phyloP scores from a whole-genome alignment of 1,140 invertebrate genomes.

The Calephelis nemesis region DNA sequence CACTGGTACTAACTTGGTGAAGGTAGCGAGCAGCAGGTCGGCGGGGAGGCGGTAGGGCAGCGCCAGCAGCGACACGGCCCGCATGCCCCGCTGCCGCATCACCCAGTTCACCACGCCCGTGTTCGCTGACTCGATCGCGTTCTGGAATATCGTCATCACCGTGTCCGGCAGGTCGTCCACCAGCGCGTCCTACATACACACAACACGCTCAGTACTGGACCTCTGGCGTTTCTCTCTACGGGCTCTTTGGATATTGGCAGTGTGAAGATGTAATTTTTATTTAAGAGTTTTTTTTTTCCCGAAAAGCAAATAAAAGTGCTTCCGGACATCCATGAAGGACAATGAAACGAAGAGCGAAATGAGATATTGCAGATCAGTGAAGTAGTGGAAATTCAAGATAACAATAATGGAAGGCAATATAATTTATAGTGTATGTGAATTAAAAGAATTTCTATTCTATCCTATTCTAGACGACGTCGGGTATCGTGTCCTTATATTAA shows the following conservation, averaged over 20 bases:
- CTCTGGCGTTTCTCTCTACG: no score
- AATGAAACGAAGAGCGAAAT: no score
- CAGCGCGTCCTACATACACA: conserved; percentile 85
- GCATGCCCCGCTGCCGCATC: conserved; percentile 89
- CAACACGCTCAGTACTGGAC: neutral
- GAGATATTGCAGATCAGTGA: no score
- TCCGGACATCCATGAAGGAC: no score
- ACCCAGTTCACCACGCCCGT: conserved; percentile 94
- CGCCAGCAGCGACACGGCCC: conserved; percentile 87
- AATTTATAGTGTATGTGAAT: no score
- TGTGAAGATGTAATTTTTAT: neutral
- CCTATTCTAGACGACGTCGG: no score
- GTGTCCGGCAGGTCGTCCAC: conserved; percentile 92
- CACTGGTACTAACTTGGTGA: conserved; percentile 86
- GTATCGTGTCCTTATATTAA: no score
- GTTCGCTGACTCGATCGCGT: conserved; percentile 94
- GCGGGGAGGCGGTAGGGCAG: conserved; percentile 91
- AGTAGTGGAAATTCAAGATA: no score
- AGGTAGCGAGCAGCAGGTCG: conserved; percentile 90
- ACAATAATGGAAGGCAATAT: no score
- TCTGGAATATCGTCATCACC: conserved; percentile 92
- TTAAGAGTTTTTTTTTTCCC: no score
- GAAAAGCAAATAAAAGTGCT: no score
- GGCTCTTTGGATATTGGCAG: neutral
- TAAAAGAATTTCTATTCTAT: no score